Evolutionary conservation across 64 coral and sea anemone species (phyloP).

Genomic region (Stylophora pistillata): DNA sequence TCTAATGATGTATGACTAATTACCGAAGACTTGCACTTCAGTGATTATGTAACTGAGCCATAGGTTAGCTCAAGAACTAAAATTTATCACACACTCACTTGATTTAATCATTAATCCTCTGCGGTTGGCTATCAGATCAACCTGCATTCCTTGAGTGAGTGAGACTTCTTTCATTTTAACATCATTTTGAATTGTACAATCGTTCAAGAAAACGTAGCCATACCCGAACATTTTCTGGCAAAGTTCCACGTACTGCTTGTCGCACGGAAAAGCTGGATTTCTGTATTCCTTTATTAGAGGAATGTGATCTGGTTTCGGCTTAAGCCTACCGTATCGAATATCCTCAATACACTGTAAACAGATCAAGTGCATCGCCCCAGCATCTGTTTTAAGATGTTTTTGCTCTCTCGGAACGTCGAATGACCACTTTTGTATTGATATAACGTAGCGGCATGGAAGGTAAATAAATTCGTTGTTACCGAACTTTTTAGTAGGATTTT

Average conservation of each 20-base stretch:
- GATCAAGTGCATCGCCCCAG: conserved; percentile 67
- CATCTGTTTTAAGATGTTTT: conserved; percentile 67
- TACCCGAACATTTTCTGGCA: conserved; percentile 92
- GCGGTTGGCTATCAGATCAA: conserved; percentile 59
- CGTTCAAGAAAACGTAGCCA: conserved; percentile 59
- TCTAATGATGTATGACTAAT: background rate
- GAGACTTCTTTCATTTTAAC: conserved; percentile 77
- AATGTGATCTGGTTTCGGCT: conserved; percentile 68
- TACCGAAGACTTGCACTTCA: background rate
- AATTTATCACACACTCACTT: conserved; percentile 34
- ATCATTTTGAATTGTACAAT: conserved; percentile 81
- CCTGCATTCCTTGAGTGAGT: conserved; percentile 63
- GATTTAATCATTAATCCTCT: conserved; percentile 81
- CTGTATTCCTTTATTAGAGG: conserved; percentile 65
- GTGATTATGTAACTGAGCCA: background rate
- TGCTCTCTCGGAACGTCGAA: conserved; percentile 89
- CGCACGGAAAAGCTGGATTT: conserved; percentile 78
- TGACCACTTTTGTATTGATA: conserved; percentile 91
- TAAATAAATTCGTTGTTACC: conserved; percentile 81
- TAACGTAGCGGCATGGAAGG: conserved; percentile 74
- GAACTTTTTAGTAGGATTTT: conserved; percentile 79
- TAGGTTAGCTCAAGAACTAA: background rate
- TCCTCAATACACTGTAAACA: conserved; percentile 75
- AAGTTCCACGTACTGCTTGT: conserved; percentile 88
- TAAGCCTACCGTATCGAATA: conserved; percentile 56